Percentiles rank a stretch among this genome's conserved stretches.
These are phyloP conservation scores for Hiodon tergisus DNA, from an alignment of 2,113 vertebrate species.

Conservation along the genomic window DNA sequence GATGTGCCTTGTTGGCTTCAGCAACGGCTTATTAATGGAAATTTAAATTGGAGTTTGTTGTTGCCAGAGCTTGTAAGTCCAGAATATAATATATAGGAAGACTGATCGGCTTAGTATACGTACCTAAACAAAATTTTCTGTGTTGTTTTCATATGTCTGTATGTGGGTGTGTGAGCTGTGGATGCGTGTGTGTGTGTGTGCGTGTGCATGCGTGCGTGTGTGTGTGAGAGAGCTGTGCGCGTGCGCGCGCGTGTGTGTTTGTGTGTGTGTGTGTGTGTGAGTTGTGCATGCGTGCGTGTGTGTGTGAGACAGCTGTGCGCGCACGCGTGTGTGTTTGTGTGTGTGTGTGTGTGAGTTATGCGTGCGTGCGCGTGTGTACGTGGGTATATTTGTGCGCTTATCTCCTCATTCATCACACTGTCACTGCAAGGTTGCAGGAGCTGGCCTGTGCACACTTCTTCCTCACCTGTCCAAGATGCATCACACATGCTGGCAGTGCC, in stretches of 20 bases:
- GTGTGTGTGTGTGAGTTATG: not conserved
- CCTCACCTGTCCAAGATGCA: too few species aligned
- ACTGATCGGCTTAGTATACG: constrained; percentile 66
- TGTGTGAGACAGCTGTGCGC: too few species aligned
- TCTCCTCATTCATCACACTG: not conserved
- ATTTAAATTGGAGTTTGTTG: constrained; percentile 57
- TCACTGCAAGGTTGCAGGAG: not conserved
- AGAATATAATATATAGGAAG: constrained; percentile 68
- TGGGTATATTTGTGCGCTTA: constrained; percentile 20
- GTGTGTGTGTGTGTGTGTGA: too few species aligned
- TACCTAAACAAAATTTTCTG: constrained; percentile 39
- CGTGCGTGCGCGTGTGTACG: constrained; percentile 9
- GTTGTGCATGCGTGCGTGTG: too few species aligned
- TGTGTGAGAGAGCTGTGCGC: constrained; percentile 13
- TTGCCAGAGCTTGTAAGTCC: constrained; percentile 67
- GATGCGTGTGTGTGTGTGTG: not conserved
- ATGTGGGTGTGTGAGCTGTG: constrained; percentile 23
- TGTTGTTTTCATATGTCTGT: constrained; percentile 35
- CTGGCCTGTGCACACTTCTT: too few species aligned
- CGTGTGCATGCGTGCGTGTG: not conserved
- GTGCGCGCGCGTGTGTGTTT: too few species aligned
- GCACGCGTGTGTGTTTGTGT: not conserved
- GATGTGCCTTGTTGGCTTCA: constrained; percentile 31
- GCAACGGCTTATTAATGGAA: constrained; percentile 55
- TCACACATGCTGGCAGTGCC: too few species aligned